These are phyloP conservation scores for Orchestes rusci DNA, from an alignment of 2,888 invertebrate species.

Conservation along the genomic window DNA sequence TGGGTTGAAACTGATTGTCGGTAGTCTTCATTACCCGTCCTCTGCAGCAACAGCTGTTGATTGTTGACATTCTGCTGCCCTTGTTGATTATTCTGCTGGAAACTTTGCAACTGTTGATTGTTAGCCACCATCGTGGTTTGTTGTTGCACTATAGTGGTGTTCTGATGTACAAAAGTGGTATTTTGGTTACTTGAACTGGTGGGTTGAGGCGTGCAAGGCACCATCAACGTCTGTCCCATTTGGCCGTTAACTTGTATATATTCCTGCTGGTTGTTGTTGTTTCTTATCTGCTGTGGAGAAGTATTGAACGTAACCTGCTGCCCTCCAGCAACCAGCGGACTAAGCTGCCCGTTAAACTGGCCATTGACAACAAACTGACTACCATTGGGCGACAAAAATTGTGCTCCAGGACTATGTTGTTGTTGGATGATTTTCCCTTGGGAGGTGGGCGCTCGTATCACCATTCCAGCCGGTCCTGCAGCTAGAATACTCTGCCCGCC, in stretches of 20 bases:
- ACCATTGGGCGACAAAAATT: conserved; percentile 66
- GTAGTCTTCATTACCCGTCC: conserved; percentile 36
- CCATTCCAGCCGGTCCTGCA: conserved; percentile 67
- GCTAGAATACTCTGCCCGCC: conserved; percentile 53
- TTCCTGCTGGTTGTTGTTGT: conserved; percentile 50
- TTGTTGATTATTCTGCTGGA: conserved; percentile 24
- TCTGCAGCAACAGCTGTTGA: conserved; percentile 43
- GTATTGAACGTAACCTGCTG: conserved; percentile 49
- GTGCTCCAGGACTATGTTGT: conserved; percentile 59
- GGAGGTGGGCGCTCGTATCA: conserved; percentile 66
- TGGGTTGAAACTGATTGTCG: conserved; percentile 70
- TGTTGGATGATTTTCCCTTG: conserved; percentile 61
- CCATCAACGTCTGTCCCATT: conserved; percentile 64
- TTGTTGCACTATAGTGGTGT: conserved; percentile 77
- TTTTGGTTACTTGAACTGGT: conserved; percentile 51
- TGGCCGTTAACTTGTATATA: conserved; percentile 61
- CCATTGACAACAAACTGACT: conserved; percentile 72
- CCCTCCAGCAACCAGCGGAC: conserved; percentile 68
- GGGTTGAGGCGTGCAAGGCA: conserved; percentile 53
- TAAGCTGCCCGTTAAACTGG: conserved; percentile 67
- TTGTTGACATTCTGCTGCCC: conserved; percentile 46
- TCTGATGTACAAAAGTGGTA: conserved; percentile 75
- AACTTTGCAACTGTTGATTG: conserved; percentile 50
- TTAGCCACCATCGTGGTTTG: conserved; percentile 72
- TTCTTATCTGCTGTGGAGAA: conserved; percentile 33